phyloP scores from a whole-genome alignment of 2,113 vertebrate species.

The Bettongia penicillata region DNA sequence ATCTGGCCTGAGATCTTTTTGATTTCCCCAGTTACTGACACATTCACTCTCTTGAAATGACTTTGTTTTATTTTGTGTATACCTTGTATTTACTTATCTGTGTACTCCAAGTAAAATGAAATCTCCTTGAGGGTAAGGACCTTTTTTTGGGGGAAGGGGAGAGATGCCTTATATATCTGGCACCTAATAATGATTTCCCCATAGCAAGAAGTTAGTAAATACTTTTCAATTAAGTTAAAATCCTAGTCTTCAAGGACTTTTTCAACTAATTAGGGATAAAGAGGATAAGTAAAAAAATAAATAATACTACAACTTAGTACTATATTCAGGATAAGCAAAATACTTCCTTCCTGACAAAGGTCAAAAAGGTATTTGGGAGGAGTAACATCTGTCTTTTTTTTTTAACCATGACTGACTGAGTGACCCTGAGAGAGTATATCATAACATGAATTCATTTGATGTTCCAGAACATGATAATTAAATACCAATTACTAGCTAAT shows the following conservation, averaged over 20 bases:
- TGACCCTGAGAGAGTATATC: background rate
- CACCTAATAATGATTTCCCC: background rate
- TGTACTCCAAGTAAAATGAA: background rate
- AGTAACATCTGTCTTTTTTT: background rate
- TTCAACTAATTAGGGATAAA: background rate
- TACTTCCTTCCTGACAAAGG: background rate
- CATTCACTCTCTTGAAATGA: background rate
- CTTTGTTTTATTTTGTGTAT: background rate
- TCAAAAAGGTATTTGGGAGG: background rate
- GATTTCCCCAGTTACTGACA: background rate
- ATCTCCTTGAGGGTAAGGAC: background rate
- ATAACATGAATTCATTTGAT: background rate
- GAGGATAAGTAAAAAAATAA: background rate
- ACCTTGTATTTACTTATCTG: background rate
- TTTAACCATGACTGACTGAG: background rate
- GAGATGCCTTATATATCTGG: background rate
- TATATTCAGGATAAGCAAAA: background rate
- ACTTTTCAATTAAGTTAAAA: background rate
- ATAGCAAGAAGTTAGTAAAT: background rate
- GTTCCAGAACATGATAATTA: conserved; percentile 5
- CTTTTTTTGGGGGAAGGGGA: background rate
- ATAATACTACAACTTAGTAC: background rate
- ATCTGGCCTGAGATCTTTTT: background rate
- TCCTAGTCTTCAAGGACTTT: background rate
- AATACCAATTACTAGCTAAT: background rate